Percentiles rank a stretch among this genome's conserved stretches.
Conservation (phyloP, 2,888 invertebrate genomes). For the Phanerotoma sp. region DNA sequence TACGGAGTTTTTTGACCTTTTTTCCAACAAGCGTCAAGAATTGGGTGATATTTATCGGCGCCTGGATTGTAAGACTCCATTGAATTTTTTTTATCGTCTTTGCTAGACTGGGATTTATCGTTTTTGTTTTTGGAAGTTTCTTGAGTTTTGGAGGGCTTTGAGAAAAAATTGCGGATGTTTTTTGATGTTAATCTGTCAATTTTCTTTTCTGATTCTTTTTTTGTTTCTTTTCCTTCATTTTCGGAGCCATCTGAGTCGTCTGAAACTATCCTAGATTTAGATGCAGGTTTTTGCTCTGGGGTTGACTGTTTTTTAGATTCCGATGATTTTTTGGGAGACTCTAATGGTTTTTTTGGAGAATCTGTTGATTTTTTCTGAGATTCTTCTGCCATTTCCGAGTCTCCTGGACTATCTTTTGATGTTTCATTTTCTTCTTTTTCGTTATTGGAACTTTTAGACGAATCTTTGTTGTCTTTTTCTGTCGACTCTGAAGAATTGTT, state of each 20-base stretch:
- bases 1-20: constrained; percentile 84
- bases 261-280: neutral
- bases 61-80: constrained; percentile 68
- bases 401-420: no score
- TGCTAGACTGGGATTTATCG: constrained; percentile 26
- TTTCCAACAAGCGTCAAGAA: constrained; percentile 81
- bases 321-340: no score
- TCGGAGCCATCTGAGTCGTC: constrained; percentile 4
- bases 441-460: no score
- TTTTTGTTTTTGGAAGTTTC: constrained; percentile 19
- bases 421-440: no score
- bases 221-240: constrained; percentile 26
- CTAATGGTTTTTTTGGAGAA: constrained; percentile 8
- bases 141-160: constrained; percentile 31
- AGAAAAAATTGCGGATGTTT: constrained; percentile 42
- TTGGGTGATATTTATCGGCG: constrained; percentile 75
- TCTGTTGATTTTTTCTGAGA: constrained; percentile 17
- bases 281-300: constrained; percentile 16
- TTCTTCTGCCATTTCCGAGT: no score
- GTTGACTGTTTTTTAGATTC: no score
- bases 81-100: constrained; percentile 29
- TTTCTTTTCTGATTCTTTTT: constrained; percentile 16
- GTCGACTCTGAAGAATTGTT: no score
- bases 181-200: constrained; percentile 33
- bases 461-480: no score